Evolutionary conservation across 2,797 vertebrate species (phyloP), one percentile per base, ranked within the genome.

Genomic region (Sebastes goodei): DNA sequence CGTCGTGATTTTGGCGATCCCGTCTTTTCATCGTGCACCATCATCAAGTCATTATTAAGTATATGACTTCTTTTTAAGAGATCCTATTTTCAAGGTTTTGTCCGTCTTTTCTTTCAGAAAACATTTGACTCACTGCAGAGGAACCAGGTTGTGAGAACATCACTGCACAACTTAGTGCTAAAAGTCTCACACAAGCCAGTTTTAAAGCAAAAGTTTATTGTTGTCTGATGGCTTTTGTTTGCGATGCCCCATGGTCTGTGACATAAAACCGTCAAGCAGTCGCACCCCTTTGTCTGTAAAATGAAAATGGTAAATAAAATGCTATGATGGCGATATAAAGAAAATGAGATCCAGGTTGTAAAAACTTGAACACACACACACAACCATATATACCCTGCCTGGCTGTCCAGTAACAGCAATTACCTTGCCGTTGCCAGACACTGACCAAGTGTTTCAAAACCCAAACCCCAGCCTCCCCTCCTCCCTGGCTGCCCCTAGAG

Each of bases 371-470:
- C 56, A 56, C 49, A 30, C 66, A 74, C 66, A 71, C 68, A 66
- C 49, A 69, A 4, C 15, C 10, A 49, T 30, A 65, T 62, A 76
- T 30, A 20, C 17, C 23, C 52, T 6, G n/a, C 56, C 64, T 60
- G 21, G 35, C 65, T 69, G 71, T 82, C 80, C 76, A 84, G 73
- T 80, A 73, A 72, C n/a, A 59, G 53, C 64, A 86, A 84, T 89
- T 86, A 82, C 61, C 29, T 62, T 35, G 38, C 72, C n/a, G 9
- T 59, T 76, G 81, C 87, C 88, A 89, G 87, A 92, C 87, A 68
- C 82, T 86, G 85, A 90, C 84, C 92, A 87, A 92, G 88, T 85
- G 84, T 92, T 86, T 85, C 30, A 60, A 66, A 78, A 57, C 30
- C 62, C 38, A 59, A 10, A 56, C 14, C 33, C 33, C 10, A 57